Evolutionary conservation across 2,113 vertebrate species (phyloP), one percentile per base, ranked within the genome.

Genomic region (Neogale vison): DNA sequence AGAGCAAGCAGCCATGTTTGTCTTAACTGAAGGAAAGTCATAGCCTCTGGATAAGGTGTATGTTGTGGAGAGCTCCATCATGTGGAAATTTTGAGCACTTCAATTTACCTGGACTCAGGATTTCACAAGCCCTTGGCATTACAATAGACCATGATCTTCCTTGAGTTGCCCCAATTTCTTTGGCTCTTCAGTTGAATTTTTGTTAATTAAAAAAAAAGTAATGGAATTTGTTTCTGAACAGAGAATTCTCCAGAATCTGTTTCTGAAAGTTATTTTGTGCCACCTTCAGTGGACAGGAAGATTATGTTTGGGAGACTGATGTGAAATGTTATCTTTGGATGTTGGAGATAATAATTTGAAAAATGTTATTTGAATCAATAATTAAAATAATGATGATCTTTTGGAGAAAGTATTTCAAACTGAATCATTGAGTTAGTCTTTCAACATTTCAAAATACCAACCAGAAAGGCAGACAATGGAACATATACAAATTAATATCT

Each of bases 401-500:
- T 67, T 94, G 42, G 79, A 65, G 57, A 74, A 98, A 97, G 61
- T 55, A 89, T 93, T 97, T 98, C 6, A 96, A 97, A 98, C 74
- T 77, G 96, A 98, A 98, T 98, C 83, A 97, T 90, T 95, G 96
- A 96, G 95, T 98, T 94, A 96, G 67, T 65, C 83, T 97, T 95
- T 96, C 94, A 86, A 81, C 36, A 77, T 69, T 90, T 96, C 82
- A 98, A 97, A 97, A 87, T 65, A 98, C 97, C 93, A 98, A 93
- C 90, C 79, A 97, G 85, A 90, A 97, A 55, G 24, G 2, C 77
- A 93, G 39, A 98, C 80, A 97, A 95, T 91, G 93, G 36, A 95
- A 94, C 47, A 96, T 96, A 98, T 52, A 98, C 85, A 98, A 98
- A 98, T 98, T 98, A 98, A 97, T 99, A 98, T 98, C 97, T 98